Base-by-base conservation (phyloP, 2,797 vertebrate genomes). In the Nannoperca australis region DNA sequence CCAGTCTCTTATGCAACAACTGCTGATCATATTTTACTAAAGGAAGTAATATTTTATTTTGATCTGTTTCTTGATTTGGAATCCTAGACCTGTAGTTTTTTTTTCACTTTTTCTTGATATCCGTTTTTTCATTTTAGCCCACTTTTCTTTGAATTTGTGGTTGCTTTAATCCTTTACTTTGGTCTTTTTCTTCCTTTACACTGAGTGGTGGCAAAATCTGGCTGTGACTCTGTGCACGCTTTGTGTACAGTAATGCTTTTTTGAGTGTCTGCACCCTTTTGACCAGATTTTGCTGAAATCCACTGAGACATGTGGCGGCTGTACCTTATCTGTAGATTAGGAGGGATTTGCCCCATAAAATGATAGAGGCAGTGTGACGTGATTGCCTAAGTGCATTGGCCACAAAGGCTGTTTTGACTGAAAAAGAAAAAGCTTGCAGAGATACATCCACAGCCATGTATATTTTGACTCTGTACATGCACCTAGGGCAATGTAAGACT, bases 281-380 rank as follows among this genome's bases (percentile, higher is more conserved):
- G 87, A 88, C 89, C 79, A 65, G 83, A 71, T 85, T 92, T 85
- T 54, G 59, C 27, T 73, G 71, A 85, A 92, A 88, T 86, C 82
- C 83, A 84, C 49, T 82, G 59, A 81, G 85, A 87, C 75, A 83
- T 84, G 82, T 55, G 54, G 59, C 79, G 77, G 44, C 71, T 84
- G 74, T 73, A 79, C 80, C 79, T 87, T 82, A 89, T 92, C 79
- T 63, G 38, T 78, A 85, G 91, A 93, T 91, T 88, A 90, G 83
- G 66, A 73, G 68, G 84, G 87, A 91, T 92, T 91, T 91, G 76
- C 76, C 64, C 72, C 11, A 1, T 65, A 32, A 65, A 73, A 88
- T 44, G 64, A 87, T 73, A 63, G 68, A 83, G 51, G 74, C 70
- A 56, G 74, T 14, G 27, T 75, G 78, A 80, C 76, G 77, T 69